Conservation (phyloP, 2,888 invertebrate species). For the Hyalella azteca region DNA sequence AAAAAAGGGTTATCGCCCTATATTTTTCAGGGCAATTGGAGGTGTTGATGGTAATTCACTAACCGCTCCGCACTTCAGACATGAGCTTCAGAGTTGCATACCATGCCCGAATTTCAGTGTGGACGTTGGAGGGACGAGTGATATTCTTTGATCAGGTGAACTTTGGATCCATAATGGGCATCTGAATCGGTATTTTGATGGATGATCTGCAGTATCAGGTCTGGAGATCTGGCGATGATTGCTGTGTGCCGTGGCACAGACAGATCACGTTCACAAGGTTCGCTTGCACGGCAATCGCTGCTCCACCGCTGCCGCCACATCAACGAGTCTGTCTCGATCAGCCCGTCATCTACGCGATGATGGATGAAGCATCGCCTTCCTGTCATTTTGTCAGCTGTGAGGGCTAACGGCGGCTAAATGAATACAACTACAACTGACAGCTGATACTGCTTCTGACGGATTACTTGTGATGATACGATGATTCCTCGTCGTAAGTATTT, state of each 20-base stretch:
- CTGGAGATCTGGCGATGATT: neutral
- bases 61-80: no score
- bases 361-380: neutral
- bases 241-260: neutral
- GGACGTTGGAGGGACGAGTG: neutral
- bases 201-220: neutral
- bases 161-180: neutral
- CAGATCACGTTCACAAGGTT: conserved; percentile 6
- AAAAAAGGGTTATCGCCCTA: no score
- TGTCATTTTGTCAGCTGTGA: conserved; percentile 24
- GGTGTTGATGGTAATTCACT: no score
- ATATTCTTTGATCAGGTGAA: neutral
- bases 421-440: neutral
- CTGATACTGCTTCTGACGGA: neutral
- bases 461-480: no score
- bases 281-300: neutral
- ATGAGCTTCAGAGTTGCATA: no score
- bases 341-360: conserved; percentile 3
- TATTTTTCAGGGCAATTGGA: no score
- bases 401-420: neutral
- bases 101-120: neutral
- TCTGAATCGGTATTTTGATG: conserved; percentile 13
- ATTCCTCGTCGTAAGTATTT: no score
- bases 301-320: no score
- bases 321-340: neutral